Evolutionary conservation across 2,113 vertebrate genomes (phyloP).

Genomic region (Cheilinus undulatus): DNA sequence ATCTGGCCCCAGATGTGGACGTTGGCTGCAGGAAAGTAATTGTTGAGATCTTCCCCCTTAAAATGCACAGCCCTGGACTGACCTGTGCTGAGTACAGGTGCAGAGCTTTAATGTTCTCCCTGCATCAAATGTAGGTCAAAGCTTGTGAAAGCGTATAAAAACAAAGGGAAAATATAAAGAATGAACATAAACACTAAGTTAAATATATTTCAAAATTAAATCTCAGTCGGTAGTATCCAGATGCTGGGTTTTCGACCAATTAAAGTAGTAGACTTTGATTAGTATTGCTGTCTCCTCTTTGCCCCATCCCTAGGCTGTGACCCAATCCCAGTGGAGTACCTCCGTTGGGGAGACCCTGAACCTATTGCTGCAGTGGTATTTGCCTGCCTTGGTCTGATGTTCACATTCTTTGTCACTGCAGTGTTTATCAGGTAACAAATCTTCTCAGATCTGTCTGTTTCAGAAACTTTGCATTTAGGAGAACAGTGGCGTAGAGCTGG

Average conservation of each 20-base stretch:
- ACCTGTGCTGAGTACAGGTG: background rate
- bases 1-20: background rate
- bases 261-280: background rate
- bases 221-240: background rate
- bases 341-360: slow-evolving; percentile 96
- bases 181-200: background rate
- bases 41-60: background rate
- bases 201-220: background rate
- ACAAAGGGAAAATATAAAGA: background rate
- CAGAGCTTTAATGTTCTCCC: background rate
- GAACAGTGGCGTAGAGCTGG: background rate
- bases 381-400: slow-evolving; percentile 93
- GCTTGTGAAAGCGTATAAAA: background rate
- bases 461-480: background rate
- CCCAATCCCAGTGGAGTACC: slow-evolving; percentile 93
- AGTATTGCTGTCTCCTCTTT: background rate
- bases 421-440: slow-evolving; percentile 91
- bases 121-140: background rate
- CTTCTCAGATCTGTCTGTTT: background rate
- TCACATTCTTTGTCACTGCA: slow-evolving; percentile 93
- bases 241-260: background rate
- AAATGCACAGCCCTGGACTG: background rate
- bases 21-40: no score
- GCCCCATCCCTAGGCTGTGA: slow-evolving; percentile 87
- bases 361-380: slow-evolving; percentile 97